Evolutionary conservation across 2,797 vertebrate species (phyloP), one percentile per base, ranked within the genome.

Genomic region (Siniperca scherzeri): DNA sequence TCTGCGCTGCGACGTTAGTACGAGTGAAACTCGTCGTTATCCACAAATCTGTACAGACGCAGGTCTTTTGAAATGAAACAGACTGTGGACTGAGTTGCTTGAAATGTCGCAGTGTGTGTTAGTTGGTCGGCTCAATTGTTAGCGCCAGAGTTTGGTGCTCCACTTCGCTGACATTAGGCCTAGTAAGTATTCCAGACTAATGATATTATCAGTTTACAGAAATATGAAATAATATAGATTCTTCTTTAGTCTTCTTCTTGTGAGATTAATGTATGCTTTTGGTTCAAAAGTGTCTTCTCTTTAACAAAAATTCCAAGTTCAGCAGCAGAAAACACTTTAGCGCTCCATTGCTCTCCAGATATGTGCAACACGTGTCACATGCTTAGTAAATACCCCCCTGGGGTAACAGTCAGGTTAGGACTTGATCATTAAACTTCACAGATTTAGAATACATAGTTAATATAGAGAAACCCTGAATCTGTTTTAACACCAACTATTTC

Each of bases 271-370:
- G 11, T 25, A 57, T 6, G 2, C 53, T 11, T 19, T 61, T 30
- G 48, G 46, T 19, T 61, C 57, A 8, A 19, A 71, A 59, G 25
- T 72, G 27, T 52, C 30, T 61, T 61, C 30, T 50, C 30, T 13
- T 73, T 46, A 62, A 62, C 48, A 42, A 11, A 53, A 59, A 56
- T 73, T 73, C 57, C 46, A 53, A 59, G 70, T 73, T 73, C 57
- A 46, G 64, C 64, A 1, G 25, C 42, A 66, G 64, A 30, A 66
- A 66, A 66, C n/a, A 25, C 22, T 64, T 66, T 36, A 65, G 62
- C 40, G 62, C 40, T 66, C 42, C 42, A 46, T 66, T 30, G 42
- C 46, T 66, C 64, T 66, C 22, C 62, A 46, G 64, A 66, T 42
- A 25, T 46, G 62, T 19, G 17, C 42, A 27, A 65, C 38, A 11